Base-by-base conservation (phyloP, 2,888 invertebrate genomes). In the Leptopilina syphax region DNA sequence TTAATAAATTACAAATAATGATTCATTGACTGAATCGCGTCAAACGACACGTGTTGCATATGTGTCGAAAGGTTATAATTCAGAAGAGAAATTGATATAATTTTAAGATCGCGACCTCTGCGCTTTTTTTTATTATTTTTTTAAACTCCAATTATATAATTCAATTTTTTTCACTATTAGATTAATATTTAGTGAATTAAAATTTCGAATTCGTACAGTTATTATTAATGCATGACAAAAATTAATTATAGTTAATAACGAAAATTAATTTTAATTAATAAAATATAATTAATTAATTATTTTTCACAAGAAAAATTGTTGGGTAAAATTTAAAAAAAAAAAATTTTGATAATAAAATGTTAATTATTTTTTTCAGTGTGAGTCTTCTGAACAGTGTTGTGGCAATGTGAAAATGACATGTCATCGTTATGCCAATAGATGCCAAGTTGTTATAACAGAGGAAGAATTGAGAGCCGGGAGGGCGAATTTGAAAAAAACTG, bases 361-460 rank as follows among this genome's bases (percentile, higher is more conserved):
- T 27, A 27, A 8, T 27, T 1, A 54, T 13, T 54, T 27, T 73
- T 73, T n/a, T 8, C n/a, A 73, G 70, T 73, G 70, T 3, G 34
- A 1, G 2, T 2, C 7, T 24, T 50, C 13, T 2, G 13, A n/a
- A 8, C 27, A 73, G 18, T 70, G 70, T 24, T 73, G 70, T 13
- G 1, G 12, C 57, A 8, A 10, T 68, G 68, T 68, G 12, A 68
- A 54, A 73, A 79, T 82, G 65, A 79, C 57, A 12, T 92, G 92
- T 80, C 84, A 92, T 78, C 50, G 41, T 24, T 89, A 81, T 60
- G 91, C 91, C 3, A 76, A 84, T 4, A 88, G 87, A 80, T 92
- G 92, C 83, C 91, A 91, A 85, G 89, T 91, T n/a, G 78, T 81
- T 77, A 91, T 92, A 63, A 91, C 90, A 0, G 79, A 60, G 9